These are phyloP conservation scores for Struthidea cinerea DNA, from an alignment of 2,113 vertebrate genomes.

Conservation along the genomic window DNA sequence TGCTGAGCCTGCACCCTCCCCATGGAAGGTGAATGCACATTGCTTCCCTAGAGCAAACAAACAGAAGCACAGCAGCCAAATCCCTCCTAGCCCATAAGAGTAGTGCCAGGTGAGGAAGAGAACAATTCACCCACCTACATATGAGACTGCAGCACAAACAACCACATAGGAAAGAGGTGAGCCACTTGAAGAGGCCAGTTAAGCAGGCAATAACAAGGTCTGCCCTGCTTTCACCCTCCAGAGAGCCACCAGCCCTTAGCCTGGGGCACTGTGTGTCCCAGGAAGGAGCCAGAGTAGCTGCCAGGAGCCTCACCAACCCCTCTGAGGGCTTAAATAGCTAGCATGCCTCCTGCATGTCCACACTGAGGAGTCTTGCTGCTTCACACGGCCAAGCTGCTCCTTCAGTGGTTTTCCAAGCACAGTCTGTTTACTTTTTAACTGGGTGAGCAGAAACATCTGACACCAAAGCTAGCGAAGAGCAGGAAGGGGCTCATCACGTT, in stretches of 20 bases:
- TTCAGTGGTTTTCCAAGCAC: background rate
- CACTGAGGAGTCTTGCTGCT: rapidly evolving
- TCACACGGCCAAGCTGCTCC: background rate
- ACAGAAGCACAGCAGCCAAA: background rate
- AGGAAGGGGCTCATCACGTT: background rate
- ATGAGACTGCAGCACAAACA: background rate
- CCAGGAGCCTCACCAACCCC: background rate
- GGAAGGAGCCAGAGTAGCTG: background rate
- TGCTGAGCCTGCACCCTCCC: background rate
- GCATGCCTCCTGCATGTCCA: rapidly evolving
- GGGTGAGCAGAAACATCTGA: background rate
- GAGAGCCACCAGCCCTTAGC: background rate
- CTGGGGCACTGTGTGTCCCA: background rate
- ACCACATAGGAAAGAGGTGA: background rate
- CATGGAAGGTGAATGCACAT: background rate
- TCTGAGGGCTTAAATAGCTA: background rate
- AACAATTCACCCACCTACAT: slow-evolving; percentile 37
- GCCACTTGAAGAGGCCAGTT: slow-evolving; percentile 17
- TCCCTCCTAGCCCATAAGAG: background rate
- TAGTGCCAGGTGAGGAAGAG: background rate
- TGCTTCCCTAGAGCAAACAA: background rate
- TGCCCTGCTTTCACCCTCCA: background rate
- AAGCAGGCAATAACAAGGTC: background rate
- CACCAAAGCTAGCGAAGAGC: background rate
- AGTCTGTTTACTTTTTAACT: background rate